Base-by-base conservation (phyloP, 2,113 vertebrate species). In the Onychostoma macrolepis region DNA sequence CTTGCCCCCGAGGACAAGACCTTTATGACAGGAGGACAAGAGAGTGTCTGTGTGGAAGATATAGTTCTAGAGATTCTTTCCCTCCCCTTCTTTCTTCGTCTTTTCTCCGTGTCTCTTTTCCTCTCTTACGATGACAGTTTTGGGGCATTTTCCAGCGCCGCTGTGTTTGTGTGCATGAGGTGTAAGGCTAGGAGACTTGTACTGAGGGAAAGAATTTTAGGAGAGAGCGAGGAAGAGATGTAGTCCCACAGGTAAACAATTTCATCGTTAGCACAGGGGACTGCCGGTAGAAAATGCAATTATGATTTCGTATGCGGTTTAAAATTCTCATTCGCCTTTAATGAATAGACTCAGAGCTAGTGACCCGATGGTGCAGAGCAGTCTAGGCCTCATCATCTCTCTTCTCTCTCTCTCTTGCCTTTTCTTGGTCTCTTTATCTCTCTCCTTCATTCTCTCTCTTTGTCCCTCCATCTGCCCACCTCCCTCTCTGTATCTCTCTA, bases 281-380 rank as follows among this genome's bases (percentile, higher is more conserved):
- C 91, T 88, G 86, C 56, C 74, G 87, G 86, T 85, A 90, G 38
- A 89, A 92, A 95, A 95, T 92, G 87, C 87, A 93, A 93, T 92
- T 92, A 93, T 85, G 88, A 83, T 91, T 89, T 87, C 88, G 83
- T 92, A 92, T 89, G 89, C 78, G 83, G 90, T 92, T 87, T 91
- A 75, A 90, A 93, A 92, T 88, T 85, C 89, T 87, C 71, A 88
- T 91, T 85, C 85, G 88, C 89, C 89, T 93, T 92, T 85, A 93
- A 92, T 2, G 38, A 85, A 80, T 90, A 90, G 88, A 92, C 92
- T 91, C 93, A 89, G 92, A 90, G 90, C 90, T 91, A 85, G 92
- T 93, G 93, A 94, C 88, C 81, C 88, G 89, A 87, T 89, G 88
- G 91, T 83, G 89, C 89, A 89, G 92, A 93, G 89, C 85, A 88